Conservation (phyloP, 2,113 vertebrate genomes). For the Arothron firmamentum region DNA sequence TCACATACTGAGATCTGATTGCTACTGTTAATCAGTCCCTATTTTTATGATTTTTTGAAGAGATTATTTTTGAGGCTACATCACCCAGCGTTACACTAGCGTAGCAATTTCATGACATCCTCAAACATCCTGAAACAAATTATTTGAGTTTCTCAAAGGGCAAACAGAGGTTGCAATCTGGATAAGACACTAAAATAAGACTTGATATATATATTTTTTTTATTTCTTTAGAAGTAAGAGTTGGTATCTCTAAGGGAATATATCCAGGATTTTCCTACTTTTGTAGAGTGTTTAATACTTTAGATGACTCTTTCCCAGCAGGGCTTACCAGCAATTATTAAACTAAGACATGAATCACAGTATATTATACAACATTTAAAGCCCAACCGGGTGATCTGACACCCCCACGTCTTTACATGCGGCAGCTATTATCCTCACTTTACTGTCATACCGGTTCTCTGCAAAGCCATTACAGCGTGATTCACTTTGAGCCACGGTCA, state of each 20-base stretch:
- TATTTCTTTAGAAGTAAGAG: not conserved
- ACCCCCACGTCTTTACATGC: not conserved
- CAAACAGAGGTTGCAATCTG: not conserved
- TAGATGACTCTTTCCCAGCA: not conserved
- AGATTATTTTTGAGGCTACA: too few relatives aligned
- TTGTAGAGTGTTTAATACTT: not conserved
- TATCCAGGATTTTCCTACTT: not conserved
- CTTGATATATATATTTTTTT: not conserved
- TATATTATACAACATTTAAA: not conserved
- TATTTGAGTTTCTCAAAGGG: not conserved
- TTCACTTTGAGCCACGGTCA: conserved; percentile 7
- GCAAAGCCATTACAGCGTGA: conserved; percentile 16
- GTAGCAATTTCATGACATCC: too few relatives aligned
- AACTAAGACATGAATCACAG: not conserved
- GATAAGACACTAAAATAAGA: not conserved
- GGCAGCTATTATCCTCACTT: not conserved
- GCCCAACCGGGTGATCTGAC: not conserved
- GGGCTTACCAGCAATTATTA: not conserved
- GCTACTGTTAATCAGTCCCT: too few relatives aligned
- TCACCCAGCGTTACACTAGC: too few relatives aligned
- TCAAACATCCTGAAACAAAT: too few relatives aligned
- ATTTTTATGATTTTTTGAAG: too few relatives aligned
- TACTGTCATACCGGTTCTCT: not conserved
- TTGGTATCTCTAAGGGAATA: not conserved
- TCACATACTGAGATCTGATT: too few relatives aligned